Base-by-base conservation (phyloP, 2,797 vertebrate species). In the Notoglanidium macrostoma region DNA sequence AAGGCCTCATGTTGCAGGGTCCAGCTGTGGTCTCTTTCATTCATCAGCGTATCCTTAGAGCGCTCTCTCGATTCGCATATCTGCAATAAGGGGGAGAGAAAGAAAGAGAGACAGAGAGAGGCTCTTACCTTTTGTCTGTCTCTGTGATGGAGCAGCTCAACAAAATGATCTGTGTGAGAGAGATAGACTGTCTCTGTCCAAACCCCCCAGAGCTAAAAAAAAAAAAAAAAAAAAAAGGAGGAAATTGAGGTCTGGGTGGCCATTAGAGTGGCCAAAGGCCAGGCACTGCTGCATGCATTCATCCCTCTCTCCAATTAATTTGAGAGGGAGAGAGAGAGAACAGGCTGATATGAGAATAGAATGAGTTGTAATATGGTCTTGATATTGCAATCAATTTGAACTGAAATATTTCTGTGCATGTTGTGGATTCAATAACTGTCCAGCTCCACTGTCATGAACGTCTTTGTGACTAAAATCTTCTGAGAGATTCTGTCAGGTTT, bases 241-340 rank as follows among this genome's bases (percentile, higher is more conserved):
- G 91, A 90, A 88, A 91, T 88, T 90, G 89, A n/a, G 65, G 91
- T 88, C 93, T 93, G 93, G 93, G 93, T 90, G 90, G 90, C 89
- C 92, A 93, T 96, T 96, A 94, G 92, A 81, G 82, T 97, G 97
- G 97, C 96, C 78, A 49, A 87, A 92, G 91, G 95, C 97, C 97
- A 97, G 91, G 89, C 88, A 91, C 95, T 95, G 96, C 96, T 95
- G 94, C 94, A 92, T 88, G 93, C 91, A 90, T 92, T 92, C 90
- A 77, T 51, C 89, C 91, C 90, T 92, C 93, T 91, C 91, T 92
- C 92, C 92, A 88, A 93, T 92, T 89, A 93, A 91, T 93, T 92
- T 21, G 29, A 81, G 35, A 54, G 12, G 49, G 5, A 19, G 63
- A 88, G 35, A 12, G 23, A 70, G 61, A 55, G 32, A n/a, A 40